Conservation (phyloP, 1,140 invertebrate genomes). For the Zophobas atratus region DNA sequence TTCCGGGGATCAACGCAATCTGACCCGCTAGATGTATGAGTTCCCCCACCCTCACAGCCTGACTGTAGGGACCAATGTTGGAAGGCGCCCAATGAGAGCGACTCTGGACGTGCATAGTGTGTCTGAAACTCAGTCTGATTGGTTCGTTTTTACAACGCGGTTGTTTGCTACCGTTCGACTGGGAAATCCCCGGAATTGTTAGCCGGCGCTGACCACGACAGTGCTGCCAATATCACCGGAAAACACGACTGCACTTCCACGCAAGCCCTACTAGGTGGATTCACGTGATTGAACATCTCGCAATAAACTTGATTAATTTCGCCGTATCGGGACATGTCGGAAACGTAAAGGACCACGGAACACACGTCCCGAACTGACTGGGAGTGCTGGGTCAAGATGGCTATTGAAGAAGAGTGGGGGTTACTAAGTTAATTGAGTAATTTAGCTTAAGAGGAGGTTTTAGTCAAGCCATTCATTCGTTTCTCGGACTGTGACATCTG, state of each 20-base stretch:
- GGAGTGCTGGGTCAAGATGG: slow-evolving; percentile 66
- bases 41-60: slow-evolving; percentile 85
- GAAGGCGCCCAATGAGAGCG: slow-evolving; percentile 97
- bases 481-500: no score
- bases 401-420: slow-evolving; percentile 32
- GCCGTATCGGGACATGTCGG: slow-evolving; percentile 85
- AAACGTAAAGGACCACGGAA: slow-evolving; percentile 86
- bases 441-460: no score
- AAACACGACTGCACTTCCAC: slow-evolving; percentile 85
- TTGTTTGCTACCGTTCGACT: slow-evolving; percentile 62
- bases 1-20: slow-evolving; percentile 91
- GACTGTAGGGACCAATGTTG: slow-evolving; percentile 96
- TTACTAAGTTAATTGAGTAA: no score
- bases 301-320: slow-evolving; percentile 85
- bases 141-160: neutral
- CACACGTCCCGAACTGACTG: slow-evolving; percentile 80
- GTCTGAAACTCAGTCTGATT: slow-evolving; percentile 65
- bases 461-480: no score
- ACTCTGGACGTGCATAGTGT: slow-evolving; percentile 93
- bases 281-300: slow-evolving; percentile 81
- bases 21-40: slow-evolving; percentile 92
- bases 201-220: slow-evolving; percentile 73
- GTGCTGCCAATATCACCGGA: slow-evolving; percentile 84
- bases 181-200: slow-evolving; percentile 51
- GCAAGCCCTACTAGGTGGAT: slow-evolving; percentile 91